Conservation (phyloP, 2,113 vertebrate genomes). For the Tetrax tetrax region DNA sequence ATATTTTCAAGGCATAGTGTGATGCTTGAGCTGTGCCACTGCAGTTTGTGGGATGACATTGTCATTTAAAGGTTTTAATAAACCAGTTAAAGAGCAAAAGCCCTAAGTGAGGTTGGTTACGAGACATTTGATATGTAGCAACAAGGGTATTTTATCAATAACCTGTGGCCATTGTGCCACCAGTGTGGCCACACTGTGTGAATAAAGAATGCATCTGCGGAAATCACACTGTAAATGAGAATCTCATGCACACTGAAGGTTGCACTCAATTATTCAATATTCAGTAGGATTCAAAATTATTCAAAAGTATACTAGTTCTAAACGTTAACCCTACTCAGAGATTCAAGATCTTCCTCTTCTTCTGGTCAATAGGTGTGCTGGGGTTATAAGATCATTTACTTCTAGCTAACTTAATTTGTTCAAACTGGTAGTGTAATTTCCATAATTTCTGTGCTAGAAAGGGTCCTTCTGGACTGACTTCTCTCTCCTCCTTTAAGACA, state of each 20-base stretch:
- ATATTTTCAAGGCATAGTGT: not conserved
- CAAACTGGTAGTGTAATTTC: not conserved
- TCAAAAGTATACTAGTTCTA: not conserved
- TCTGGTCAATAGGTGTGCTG: not conserved
- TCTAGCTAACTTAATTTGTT: not conserved
- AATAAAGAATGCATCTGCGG: not conserved
- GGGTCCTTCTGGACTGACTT: not conserved
- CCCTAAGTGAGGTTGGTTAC: not conserved
- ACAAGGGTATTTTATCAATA: not conserved
- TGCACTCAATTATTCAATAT: not conserved
- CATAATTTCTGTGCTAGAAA: not conserved
- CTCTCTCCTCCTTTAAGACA: not conserved
- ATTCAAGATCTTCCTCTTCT: not conserved
- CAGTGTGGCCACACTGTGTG: not conserved
- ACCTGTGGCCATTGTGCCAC: not conserved
- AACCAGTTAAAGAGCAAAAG: not conserved
- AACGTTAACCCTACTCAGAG: not conserved
- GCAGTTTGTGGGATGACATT: not conserved
- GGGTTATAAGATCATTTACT: not conserved
- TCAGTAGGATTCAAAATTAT: not conserved
- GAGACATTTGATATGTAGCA: not conserved
- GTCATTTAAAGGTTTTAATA: not conserved
- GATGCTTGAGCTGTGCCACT: not conserved
- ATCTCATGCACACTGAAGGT: not conserved
- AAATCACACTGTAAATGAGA: not conserved